Evolutionary conservation across 2,888 invertebrate species (phyloP).

Genomic region (Cephonodes hylas): DNA sequence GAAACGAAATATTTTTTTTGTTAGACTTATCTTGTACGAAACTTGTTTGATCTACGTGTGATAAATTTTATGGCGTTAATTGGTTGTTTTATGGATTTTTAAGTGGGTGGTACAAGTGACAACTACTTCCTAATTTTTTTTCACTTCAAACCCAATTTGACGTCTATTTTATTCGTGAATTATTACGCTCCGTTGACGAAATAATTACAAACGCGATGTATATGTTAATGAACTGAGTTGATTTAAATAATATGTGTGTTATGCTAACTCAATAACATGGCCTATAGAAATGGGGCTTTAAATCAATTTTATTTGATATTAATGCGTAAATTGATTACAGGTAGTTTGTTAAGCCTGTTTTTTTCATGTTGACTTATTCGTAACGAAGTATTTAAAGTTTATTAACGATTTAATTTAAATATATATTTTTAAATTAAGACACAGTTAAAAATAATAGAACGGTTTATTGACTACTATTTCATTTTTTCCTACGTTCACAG

Average conservation of each 20-base stretch:
- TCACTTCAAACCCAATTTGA: not conserved
- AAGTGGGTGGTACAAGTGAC: not conserved
- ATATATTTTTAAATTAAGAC: too few relatives aligned
- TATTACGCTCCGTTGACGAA: not conserved
- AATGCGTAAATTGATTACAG: not conserved
- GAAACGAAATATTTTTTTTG: not conserved
- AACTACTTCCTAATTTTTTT: not conserved
- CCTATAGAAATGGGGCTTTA: not conserved
- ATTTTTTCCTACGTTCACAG: too few relatives aligned
- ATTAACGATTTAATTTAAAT: too few relatives aligned
- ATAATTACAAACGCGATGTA: not conserved
- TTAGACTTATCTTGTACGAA: not conserved
- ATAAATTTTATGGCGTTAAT: not conserved
- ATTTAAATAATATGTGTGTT: not conserved
- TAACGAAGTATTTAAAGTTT: too few relatives aligned
- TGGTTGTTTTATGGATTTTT: not conserved
- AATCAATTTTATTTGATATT: not conserved
- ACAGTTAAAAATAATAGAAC: too few relatives aligned
- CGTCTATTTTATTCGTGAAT: not conserved
- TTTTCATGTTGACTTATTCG: not conserved
- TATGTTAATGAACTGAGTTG: not conserved
- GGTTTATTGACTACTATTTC: too few relatives aligned
- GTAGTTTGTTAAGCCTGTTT: not conserved
- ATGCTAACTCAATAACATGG: not conserved
- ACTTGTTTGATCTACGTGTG: not conserved